These are phyloP conservation scores for Drosophila watanabei DNA, from an alignment of 1,140 invertebrate genomes.

Conservation along the genomic window DNA sequence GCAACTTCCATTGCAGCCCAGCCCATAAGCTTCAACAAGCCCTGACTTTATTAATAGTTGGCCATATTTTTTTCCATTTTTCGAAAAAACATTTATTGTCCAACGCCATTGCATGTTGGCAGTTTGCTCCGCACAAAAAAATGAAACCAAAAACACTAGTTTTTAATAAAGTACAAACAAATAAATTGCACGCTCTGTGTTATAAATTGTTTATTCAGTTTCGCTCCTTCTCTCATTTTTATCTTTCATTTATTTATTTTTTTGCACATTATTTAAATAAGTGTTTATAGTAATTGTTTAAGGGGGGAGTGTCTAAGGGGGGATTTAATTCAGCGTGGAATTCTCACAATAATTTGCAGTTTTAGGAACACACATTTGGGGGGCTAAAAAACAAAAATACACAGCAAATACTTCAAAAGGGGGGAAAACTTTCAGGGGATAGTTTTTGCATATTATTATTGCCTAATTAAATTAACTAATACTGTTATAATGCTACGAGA, in stretches of 20 bases:
- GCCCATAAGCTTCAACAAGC: not conserved
- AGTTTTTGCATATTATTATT: conserved; percentile 25
- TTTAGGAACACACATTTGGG: conserved; percentile 65
- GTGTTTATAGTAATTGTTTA: conserved; percentile 61
- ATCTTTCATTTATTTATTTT: conserved; percentile 30
- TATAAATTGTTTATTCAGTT: conserved; percentile 79
- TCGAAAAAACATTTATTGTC: conserved; percentile 22
- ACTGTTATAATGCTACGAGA: conserved; percentile 75
- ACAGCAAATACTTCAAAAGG: conserved; percentile 4
- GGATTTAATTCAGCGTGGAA: conserved; percentile 62
- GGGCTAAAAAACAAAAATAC: conserved; percentile 26
- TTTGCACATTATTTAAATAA: conserved; percentile 82
- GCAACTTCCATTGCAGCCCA: conserved; percentile 13
- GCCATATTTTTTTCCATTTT: conserved; percentile 18
- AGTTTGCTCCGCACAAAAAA: not conserved
- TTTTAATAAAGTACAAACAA: conserved; percentile 28
- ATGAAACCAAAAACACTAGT: not conserved
- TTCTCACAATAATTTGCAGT: conserved; percentile 74
- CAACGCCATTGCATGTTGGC: conserved; percentile 38
- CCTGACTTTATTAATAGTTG: conserved; percentile 47
- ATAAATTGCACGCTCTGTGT: conserved; percentile 54
- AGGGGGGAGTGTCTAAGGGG: conserved; percentile 41
- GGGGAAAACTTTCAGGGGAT: not conserved
- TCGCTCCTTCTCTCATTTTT: conserved; percentile 23
- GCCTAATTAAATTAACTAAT: conserved; percentile 81